Conservation (phyloP, 2,797 vertebrate species). For the Pseudomugil tenellus region DNA sequence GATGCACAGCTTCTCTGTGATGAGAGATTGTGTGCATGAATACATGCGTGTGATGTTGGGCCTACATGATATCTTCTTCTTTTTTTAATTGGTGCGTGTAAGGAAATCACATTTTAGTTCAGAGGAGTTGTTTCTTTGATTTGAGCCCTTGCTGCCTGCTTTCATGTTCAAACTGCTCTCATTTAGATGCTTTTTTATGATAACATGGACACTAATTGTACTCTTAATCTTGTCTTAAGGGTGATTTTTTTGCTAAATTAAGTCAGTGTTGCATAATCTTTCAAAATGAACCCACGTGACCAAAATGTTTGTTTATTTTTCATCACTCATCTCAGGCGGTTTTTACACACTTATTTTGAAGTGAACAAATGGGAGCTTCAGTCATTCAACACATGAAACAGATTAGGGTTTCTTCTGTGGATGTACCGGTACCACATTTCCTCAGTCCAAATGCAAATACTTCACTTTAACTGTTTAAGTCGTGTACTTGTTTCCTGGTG, state of each 20-base stretch:
- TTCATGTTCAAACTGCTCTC: conserved; percentile 49
- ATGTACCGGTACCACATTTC: too few species aligned
- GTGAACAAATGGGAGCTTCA: conserved; percentile 15
- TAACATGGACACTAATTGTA: conserved; percentile 49
- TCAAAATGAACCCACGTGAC: conserved; percentile 39
- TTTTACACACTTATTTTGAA: conserved; percentile 24
- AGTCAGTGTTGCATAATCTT: conserved; percentile 50
- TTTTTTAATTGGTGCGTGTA: conserved; percentile 6
- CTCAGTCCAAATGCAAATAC: too few species aligned
- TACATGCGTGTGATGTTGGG: conserved; percentile 22
- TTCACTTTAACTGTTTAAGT: too few species aligned
- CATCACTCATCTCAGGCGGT: conserved; percentile 24
- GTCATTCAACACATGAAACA: too few species aligned
- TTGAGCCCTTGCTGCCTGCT: conserved; percentile 29
- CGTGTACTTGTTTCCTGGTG: too few species aligned
- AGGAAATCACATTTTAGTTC: conserved; percentile 15
- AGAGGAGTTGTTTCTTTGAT: conserved; percentile 30
- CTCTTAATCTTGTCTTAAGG: conserved; percentile 59
- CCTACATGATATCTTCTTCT: neutral
- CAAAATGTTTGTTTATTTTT: neutral
- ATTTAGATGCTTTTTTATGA: conserved; percentile 60
- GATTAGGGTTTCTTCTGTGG: too few species aligned
- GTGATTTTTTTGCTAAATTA: conserved; percentile 43
- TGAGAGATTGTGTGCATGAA: conserved; percentile 23
- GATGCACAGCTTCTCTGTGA: conserved; percentile 56